Conservation (phyloP, 2,888 invertebrate genomes). For the Heliconius ismenius region DNA sequence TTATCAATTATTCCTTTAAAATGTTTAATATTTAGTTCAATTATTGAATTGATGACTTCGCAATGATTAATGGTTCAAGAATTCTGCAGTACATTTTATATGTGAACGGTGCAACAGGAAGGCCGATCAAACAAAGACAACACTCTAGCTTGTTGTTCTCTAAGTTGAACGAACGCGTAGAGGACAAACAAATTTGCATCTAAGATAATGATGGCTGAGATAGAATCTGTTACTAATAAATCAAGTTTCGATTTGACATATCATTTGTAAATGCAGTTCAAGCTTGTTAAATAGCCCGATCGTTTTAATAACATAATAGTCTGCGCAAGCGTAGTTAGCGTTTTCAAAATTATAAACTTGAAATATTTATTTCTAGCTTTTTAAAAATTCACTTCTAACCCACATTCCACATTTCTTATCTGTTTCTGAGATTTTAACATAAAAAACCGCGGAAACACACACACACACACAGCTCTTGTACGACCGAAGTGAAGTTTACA, state of each 20-base stretch:
- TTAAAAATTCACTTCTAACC: too few relatives aligned
- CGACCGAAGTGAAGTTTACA: background rate
- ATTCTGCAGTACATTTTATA: background rate
- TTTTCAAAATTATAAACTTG: background rate
- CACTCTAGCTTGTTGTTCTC: background rate
- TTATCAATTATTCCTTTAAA: too few relatives aligned
- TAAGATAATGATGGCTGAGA: background rate
- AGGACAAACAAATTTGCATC: constrained; percentile 9
- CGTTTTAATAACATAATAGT: background rate
- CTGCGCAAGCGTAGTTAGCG: background rate
- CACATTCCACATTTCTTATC: background rate
- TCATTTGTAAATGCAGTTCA: background rate
- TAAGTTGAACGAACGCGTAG: constrained; percentile 10
- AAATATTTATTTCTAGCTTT: background rate
- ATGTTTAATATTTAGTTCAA: too few relatives aligned
- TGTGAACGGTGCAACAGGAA: background rate
- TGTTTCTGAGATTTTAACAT: background rate
- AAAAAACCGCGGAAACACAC: background rate
- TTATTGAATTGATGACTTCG: background rate
- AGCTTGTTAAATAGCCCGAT: background rate
- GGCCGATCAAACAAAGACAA: background rate
- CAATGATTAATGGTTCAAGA: background rate
- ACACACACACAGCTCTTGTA: too few relatives aligned
- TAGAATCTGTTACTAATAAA: background rate
- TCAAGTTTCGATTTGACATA: background rate